These are phyloP conservation scores for Tachysurus fulvidraco DNA, from an alignment of 2,113 vertebrate species.

Conservation along the genomic window DNA sequence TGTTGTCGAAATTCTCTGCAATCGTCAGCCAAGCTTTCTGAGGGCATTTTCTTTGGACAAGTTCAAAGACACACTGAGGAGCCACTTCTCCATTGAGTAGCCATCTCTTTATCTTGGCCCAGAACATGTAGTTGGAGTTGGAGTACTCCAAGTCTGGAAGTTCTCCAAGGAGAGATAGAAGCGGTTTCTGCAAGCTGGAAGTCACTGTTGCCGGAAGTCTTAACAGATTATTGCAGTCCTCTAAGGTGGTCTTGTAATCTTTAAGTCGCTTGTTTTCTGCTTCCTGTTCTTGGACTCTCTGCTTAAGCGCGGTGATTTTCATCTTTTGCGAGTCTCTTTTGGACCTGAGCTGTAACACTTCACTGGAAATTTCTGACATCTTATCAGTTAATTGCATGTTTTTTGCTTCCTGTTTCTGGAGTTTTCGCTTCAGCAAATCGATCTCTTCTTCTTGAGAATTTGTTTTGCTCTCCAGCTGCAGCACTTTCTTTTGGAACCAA, in stretches of 20 bases:
- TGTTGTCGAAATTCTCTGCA: neutral
- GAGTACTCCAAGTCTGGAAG: neutral
- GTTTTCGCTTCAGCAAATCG: neutral
- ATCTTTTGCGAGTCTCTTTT: neutral
- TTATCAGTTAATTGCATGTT: neutral
- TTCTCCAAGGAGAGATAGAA: neutral
- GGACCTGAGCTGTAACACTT: neutral
- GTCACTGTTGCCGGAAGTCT: neutral
- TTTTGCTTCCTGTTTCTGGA: neutral
- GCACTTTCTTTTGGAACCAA: neutral
- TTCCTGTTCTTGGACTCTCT: neutral
- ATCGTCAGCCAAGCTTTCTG: neutral
- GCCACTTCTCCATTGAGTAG: neutral
- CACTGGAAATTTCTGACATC: neutral
- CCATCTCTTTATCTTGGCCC: slow-evolving; percentile 20
- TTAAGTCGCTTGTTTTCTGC: neutral
- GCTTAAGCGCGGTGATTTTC: neutral
- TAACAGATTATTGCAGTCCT: too few relatives aligned
- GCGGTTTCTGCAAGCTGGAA: neutral
- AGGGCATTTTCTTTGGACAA: slow-evolving; percentile 7
- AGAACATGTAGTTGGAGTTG: slow-evolving; percentile 30
- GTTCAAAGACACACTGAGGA: neutral
- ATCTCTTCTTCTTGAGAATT: neutral
- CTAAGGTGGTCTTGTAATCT: neutral
- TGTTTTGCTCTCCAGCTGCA: neutral